Evolutionary conservation across 1,140 invertebrate species (phyloP).

Genomic region (Sycophaga agraensis): DNA sequence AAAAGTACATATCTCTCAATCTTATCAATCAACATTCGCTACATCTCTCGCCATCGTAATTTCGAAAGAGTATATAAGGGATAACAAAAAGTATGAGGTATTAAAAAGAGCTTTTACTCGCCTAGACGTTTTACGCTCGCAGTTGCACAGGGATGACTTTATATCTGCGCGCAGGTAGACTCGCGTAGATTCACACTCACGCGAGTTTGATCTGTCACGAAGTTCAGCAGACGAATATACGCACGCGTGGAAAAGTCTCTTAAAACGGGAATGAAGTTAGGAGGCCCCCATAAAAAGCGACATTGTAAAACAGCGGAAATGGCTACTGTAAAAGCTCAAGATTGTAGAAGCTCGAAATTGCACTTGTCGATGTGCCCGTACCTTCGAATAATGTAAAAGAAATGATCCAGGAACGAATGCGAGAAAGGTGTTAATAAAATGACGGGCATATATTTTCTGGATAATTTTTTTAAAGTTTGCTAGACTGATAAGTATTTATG

Average conservation of each 20-base stretch:
- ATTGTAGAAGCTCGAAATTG: conserved; percentile 17
- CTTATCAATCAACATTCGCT: conserved; percentile 8
- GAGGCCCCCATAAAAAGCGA: conserved; percentile 40
- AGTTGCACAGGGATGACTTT: conserved; percentile 9
- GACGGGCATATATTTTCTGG: too few species aligned
- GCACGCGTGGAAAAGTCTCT: conserved; percentile 13
- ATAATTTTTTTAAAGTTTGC: too few species aligned
- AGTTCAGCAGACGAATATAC: not conserved
- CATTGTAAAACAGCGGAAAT: conserved; percentile 46
- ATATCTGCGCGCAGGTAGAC: conserved; percentile 4
- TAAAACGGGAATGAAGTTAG: conserved; percentile 4
- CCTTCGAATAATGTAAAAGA: not conserved
- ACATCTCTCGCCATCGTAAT: not conserved
- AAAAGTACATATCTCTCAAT: too few species aligned
- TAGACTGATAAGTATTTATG: too few species aligned
- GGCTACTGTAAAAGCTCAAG: conserved; percentile 38
- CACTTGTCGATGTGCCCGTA: not conserved
- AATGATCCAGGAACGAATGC: not conserved
- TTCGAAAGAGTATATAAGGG: not conserved
- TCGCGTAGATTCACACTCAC: not conserved
- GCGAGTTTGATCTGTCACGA: conserved; percentile 7
- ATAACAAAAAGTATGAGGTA: conserved; percentile 8
- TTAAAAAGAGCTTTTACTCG: conserved; percentile 17
- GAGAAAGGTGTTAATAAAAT: too few species aligned
- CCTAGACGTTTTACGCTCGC: conserved; percentile 18